Base-by-base conservation (phyloP, 2,797 vertebrate species). In the Rhadinocentrus ornatus region DNA sequence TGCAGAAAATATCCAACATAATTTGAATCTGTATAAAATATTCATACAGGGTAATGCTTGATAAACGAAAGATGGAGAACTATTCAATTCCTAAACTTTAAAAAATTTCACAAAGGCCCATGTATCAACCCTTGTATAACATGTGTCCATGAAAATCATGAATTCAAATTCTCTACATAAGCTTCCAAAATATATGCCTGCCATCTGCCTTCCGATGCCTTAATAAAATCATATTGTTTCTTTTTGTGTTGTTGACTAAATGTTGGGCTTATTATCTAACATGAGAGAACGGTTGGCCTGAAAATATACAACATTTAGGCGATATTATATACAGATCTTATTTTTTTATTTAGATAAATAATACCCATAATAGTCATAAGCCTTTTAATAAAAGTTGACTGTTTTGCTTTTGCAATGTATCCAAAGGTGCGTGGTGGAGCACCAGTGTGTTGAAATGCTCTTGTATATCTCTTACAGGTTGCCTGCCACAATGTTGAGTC, bases 401-500 rank as follows among this genome's bases (percentile, higher is more conserved):
- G 11, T 10, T 9, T 13, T 3, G 55, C 52, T 35, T 24, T 35
- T 32, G 12, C 53, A 58, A 37, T 54, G 44, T 29, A 55, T 22
- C 34, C 27, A 0, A 39, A 16, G n/a, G 56, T 68, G 71, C 65
- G 26, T 32, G 31, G 31, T 69, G 29, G 60, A 55, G 62, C 63
- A 55, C 16, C 37, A 6, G 9, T 3, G 32, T 15, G 11, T 62
- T 83, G 3, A 80, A 57, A 46, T 44, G 34, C 7, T 73, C 35
- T 18, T 73, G 22, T 66, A 29, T 74, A 15, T 81, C 15, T 86
- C 69, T 74, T 66, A 77, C 88, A 90, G 87, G 89, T 91, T 89
- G 77, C 63, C 69, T 68, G 80, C 85, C 92, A 96, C 89, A 88
- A 98, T 98, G 97, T 94, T 99, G 95, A 98, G 97, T 91, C 95